Conservation (phyloP, 2,797 vertebrate species). For the Melanotaenia nigrans region DNA sequence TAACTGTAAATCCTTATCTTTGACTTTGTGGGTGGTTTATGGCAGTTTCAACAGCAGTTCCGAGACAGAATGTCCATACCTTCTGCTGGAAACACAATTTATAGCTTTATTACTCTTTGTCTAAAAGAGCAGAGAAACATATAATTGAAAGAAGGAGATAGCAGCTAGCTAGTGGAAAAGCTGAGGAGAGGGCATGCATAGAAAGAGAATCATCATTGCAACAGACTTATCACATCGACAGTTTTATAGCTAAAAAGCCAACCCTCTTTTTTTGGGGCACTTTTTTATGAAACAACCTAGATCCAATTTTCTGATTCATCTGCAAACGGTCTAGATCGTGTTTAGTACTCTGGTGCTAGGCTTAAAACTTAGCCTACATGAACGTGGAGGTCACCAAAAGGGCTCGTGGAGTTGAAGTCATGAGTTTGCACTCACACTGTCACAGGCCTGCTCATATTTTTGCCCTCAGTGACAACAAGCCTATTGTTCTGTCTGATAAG, state of each 20-base stretch:
- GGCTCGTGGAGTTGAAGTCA: slow-evolving; percentile 76
- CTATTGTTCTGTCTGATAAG: slow-evolving; percentile 82
- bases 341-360: slow-evolving; percentile 57
- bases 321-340: slow-evolving; percentile 63
- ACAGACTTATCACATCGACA: slow-evolving; percentile 75
- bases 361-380: slow-evolving; percentile 43
- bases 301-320: slow-evolving; percentile 84
- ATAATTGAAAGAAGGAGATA: slow-evolving; percentile 83
- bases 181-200: slow-evolving; percentile 42
- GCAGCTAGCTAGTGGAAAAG: slow-evolving; percentile 54
- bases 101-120: slow-evolving; percentile 87
- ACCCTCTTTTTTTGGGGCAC: slow-evolving; percentile 58
- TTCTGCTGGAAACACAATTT: slow-evolving; percentile 74
- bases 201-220: slow-evolving; percentile 70
- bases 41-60: slow-evolving; percentile 82
- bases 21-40: slow-evolving; percentile 84
- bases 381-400: slow-evolving; percentile 75
- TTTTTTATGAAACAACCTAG: slow-evolving; percentile 75
- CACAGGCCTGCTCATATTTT: slow-evolving; percentile 76
- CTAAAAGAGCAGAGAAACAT: slow-evolving; percentile 81
- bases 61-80: slow-evolving; percentile 81
- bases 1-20: slow-evolving; percentile 86
- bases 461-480: slow-evolving; percentile 76
- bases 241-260: slow-evolving; percentile 74
- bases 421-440: slow-evolving; percentile 74